These are phyloP conservation scores for Oxyura jamaicensis DNA, from an alignment of 2,113 vertebrate species.

Conservation along the genomic window DNA sequence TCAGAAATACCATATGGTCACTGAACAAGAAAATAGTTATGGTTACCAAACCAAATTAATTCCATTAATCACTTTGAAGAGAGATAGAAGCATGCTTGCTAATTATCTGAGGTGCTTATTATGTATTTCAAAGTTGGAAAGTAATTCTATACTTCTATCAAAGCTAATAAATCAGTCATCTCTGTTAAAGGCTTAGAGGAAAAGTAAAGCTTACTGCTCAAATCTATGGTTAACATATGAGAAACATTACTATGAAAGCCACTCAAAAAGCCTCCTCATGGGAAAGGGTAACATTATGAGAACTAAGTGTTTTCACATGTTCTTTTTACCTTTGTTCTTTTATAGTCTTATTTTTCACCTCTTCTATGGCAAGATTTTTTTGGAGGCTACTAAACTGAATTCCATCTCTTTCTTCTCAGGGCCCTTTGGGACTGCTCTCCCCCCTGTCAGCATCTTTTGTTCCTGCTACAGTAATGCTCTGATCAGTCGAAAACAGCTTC, in stretches of 20 bases:
- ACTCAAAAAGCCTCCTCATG: conserved; percentile 50
- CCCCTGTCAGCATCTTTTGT: background rate
- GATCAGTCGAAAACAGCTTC: conserved; percentile 17
- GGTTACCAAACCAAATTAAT: conserved; percentile 50
- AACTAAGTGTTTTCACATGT: conserved; percentile 70
- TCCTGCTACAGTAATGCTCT: conserved; percentile 17
- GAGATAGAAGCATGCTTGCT: conserved; percentile 21
- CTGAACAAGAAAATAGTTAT: conserved; percentile 9
- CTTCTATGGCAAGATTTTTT: background rate
- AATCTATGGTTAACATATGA: conserved; percentile 61
- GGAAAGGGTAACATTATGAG: conserved; percentile 65
- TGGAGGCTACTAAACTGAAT: conserved; percentile 48
- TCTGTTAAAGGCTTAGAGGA: conserved; percentile 37
- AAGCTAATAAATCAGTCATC: conserved; percentile 56
- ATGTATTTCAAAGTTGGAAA: conserved; percentile 46
- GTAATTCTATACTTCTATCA: conserved; percentile 47
- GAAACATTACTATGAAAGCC: conserved; percentile 65
- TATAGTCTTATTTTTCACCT: conserved; percentile 64
- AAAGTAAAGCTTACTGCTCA: conserved; percentile 37
- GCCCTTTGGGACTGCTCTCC: background rate
- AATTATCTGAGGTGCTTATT: conserved; percentile 51
- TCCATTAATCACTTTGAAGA: conserved; percentile 33
- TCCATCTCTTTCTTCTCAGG: conserved; percentile 47
- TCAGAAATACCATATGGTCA: conserved; percentile 50
- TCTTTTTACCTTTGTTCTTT: conserved; percentile 69